Evolutionary conservation across 2,797 vertebrate genomes (phyloP).

Genomic region (Tachyglossus aculeatus): DNA sequence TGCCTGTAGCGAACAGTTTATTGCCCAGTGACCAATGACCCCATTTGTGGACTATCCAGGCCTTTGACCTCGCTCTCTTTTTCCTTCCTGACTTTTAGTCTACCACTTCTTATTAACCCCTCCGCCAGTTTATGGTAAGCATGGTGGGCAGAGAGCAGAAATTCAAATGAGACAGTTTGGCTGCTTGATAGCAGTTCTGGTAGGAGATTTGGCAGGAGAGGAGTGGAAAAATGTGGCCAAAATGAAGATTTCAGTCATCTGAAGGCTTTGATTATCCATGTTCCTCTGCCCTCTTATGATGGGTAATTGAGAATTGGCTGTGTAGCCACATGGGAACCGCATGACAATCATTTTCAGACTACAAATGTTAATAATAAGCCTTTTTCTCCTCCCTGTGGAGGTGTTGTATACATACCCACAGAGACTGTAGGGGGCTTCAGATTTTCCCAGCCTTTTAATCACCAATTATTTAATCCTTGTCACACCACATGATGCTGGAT

Average conservation of each 20-base stretch:
- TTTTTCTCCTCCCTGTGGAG: neutral
- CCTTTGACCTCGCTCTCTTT: neutral
- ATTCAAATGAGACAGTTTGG: neutral
- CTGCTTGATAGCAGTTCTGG: neutral
- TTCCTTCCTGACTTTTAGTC: conserved; percentile 32
- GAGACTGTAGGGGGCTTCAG: too few relatives aligned
- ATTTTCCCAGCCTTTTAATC: neutral
- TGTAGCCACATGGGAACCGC: neutral
- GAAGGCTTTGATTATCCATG: neutral
- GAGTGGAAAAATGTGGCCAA: neutral
- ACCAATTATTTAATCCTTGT: neutral
- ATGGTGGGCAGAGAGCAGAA: neutral
- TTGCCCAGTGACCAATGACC: conserved; percentile 2
- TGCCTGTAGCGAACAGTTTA: conserved; percentile 31
- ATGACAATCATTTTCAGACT: neutral
- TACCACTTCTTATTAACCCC: neutral
- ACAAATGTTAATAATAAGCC: neutral
- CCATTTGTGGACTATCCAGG: conserved; percentile 25
- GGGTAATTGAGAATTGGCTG: neutral
- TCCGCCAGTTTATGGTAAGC: neutral
- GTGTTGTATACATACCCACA: too few relatives aligned
- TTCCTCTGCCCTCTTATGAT: neutral
- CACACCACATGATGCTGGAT: neutral
- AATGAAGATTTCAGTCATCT: neutral
- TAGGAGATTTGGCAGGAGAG: neutral